These are phyloP conservation scores for Holotrichia oblita DNA, from an alignment of 1,140 invertebrate species.

Conservation along the genomic window DNA sequence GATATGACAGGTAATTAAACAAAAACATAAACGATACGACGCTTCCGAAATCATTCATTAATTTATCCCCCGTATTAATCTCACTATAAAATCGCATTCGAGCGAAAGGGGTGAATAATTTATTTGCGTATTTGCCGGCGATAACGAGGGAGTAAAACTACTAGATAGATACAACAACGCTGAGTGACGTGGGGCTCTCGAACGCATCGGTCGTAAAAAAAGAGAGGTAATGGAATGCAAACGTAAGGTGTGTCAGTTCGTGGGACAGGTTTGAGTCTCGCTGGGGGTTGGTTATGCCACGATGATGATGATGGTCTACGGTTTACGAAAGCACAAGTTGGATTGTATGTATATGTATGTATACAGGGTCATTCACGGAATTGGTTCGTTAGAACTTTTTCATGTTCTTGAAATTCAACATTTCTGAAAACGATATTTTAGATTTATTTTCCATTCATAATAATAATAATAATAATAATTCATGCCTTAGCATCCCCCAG, in stretches of 20 bases:
- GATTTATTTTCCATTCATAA: too few species aligned
- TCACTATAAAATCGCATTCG: too few species aligned
- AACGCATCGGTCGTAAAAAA: background rate
- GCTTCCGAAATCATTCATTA: background rate
- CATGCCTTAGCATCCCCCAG: too few species aligned
- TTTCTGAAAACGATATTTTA: too few species aligned
- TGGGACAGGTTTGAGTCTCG: background rate
- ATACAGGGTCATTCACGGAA: too few species aligned
- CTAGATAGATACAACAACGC: background rate
- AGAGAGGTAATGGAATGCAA: slow-evolving; percentile 6
- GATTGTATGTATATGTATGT: too few species aligned
- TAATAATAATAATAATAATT: too few species aligned
- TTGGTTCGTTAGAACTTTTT: too few species aligned
- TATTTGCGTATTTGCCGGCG: background rate
- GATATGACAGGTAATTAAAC: background rate
- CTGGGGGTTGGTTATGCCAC: slow-evolving; percentile 9
- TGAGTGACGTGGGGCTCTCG: background rate
- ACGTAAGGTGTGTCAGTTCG: background rate
- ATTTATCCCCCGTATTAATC: too few species aligned
- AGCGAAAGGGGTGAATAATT: background rate
- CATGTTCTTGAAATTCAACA: too few species aligned
- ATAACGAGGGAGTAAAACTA: background rate
- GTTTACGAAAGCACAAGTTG: background rate
- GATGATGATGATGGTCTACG: background rate
- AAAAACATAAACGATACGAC: background rate